Base-by-base conservation (phyloP, 2,888 invertebrate species). In the Eustalomyia histrio region DNA sequence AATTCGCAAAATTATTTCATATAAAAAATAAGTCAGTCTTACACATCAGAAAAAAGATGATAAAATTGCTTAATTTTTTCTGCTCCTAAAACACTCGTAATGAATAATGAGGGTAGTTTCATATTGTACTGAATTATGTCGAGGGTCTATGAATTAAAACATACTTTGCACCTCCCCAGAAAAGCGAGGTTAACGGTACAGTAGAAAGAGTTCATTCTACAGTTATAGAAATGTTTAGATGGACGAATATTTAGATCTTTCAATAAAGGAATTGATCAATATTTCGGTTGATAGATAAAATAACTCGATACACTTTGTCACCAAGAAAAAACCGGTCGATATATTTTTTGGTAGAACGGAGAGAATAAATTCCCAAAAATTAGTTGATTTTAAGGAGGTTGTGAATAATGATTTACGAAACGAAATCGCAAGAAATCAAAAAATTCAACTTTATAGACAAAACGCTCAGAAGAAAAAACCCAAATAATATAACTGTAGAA, bases 61-160 rank as follows among this genome's bases (percentile, higher is more conserved):
- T 63, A 29, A 63, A 63, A 50, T 50, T 65, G 14, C 64, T 65
- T 10, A 35, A 65, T 17, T 7, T 50, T 63, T 12, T 63, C 50
- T 8, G 29, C 12, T 12, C 63, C 63, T 6, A 63, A 29, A 29
- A 50, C 2, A 7, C n/a, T 63, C 1, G 29, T 50, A 17, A 63
- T 63, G 63, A 50, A 63, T 16, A 63, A 68, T 10, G 57, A 68
- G 24, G 29, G 55, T 7, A 65, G 64, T 14, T 65, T 65, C 64
- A 16, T 3, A 57, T 71, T n/a, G 47, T 35, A 18, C 16, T 67
- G 18, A 57, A 65, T 33, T 69, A 68, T 24, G 16, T 63, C 9
- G 39, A 35, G n/a, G 68, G 61, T 1, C 17, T 76, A 8, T 61
- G 63, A 21, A 68, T 55, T 21, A 12, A 75, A 14, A 35, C 52